A percentile compares a stretch with the other conserved stretches of the same genome.
Conservation (phyloP, 2,888 invertebrate genomes). For the Philopedon plagiatum region DNA sequence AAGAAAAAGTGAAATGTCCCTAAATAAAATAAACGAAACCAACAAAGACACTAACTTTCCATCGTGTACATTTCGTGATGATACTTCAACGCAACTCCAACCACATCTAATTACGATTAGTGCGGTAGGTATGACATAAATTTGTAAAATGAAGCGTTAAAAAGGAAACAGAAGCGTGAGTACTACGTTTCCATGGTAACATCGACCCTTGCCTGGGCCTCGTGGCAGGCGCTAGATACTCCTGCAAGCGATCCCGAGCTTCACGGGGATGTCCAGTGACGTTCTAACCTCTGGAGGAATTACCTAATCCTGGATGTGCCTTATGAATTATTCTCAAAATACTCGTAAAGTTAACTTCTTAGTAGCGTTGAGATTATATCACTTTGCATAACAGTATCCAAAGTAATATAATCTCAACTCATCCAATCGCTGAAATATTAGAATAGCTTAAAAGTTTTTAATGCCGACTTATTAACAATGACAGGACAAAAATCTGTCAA, state of each 20-base stretch:
- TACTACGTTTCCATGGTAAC: slow-evolving; percentile 63
- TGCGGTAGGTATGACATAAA: slow-evolving; percentile 50
- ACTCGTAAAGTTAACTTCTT: too few relatives aligned
- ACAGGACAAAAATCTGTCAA: too few relatives aligned
- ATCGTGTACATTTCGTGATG: neutral
- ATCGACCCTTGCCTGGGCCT: slow-evolving; percentile 59
- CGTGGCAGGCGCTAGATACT: slow-evolving; percentile 53
- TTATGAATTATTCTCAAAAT: too few relatives aligned
- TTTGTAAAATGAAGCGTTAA: slow-evolving; percentile 61
- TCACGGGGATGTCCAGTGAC: slow-evolving; percentile 28
- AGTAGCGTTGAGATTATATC: too few relatives aligned
- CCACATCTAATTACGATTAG: slow-evolving; percentile 41
- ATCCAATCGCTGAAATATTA: too few relatives aligned
- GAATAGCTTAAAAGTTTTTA: too few relatives aligned
- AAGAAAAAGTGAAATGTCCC: neutral
- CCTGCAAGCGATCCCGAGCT: slow-evolving; percentile 42
- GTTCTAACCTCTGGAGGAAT: slow-evolving; percentile 12
- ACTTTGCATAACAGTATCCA: too few relatives aligned
- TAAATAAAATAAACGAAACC: neutral
- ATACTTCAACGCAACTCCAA: neutral
- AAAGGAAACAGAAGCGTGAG: slow-evolving; percentile 61
- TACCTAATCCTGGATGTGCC: too few relatives aligned
- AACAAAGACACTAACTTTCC: neutral
- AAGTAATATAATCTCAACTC: too few relatives aligned
- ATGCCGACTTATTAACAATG: too few relatives aligned